phyloP scores from a whole-genome alignment of 2,113 vertebrate genomes.

The Dicentrarchus labrax region DNA sequence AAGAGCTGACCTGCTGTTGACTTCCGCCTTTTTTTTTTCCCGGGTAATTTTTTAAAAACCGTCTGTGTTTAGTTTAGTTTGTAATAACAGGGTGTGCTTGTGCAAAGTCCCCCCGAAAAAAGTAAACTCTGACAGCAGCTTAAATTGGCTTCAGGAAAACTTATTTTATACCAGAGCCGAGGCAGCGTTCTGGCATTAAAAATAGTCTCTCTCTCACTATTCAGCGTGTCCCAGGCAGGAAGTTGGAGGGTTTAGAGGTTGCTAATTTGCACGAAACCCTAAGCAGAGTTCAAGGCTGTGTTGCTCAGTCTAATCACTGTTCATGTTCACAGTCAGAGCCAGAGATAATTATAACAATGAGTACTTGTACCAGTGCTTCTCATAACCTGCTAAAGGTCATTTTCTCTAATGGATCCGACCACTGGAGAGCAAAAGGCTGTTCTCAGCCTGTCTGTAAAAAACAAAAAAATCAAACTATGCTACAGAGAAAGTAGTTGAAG shows the following conservation, averaged over 20 bases:
- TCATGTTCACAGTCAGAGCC: slow-evolving; percentile 42
- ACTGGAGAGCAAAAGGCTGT: not conserved
- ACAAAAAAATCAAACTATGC: not conserved
- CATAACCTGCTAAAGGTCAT: slow-evolving; percentile 40
- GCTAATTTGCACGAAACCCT: slow-evolving; percentile 51
- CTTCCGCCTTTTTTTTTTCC: slow-evolving; percentile 1
- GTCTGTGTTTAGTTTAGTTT: not conserved
- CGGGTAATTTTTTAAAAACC: slow-evolving; percentile 1
- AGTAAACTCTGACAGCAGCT: slow-evolving; percentile 15
- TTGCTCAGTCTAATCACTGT: slow-evolving; percentile 57
- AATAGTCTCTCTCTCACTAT: not conserved
- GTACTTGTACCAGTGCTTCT: slow-evolving; percentile 24
- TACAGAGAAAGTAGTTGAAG: not conserved
- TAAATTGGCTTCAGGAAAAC: slow-evolving; percentile 33
- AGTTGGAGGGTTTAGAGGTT: slow-evolving; percentile 30
- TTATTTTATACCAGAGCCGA: not conserved
- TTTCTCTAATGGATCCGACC: slow-evolving; percentile 26
- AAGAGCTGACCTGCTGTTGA: slow-evolving; percentile 27
- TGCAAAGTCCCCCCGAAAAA: not conserved
- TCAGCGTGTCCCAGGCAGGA: slow-evolving; percentile 3
- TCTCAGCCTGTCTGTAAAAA: not conserved
- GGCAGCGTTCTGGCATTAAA: slow-evolving; percentile 11
- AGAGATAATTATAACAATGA: slow-evolving; percentile 54
- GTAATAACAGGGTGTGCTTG: not conserved
- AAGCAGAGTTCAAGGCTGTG: slow-evolving; percentile 34